phyloP scores from a whole-genome alignment of 64 coral and sea anemone genomes.

The Actinia equina region DNA sequence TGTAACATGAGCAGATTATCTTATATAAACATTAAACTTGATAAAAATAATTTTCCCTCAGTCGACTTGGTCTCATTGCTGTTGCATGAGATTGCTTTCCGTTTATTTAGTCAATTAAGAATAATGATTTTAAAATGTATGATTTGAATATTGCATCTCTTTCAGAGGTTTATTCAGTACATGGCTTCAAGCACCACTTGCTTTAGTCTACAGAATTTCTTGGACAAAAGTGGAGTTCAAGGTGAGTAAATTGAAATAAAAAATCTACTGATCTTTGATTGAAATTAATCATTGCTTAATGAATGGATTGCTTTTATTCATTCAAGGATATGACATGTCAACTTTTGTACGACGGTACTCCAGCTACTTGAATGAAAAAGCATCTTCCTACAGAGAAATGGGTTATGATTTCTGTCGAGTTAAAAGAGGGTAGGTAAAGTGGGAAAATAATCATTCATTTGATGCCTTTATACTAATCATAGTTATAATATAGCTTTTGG shows the following conservation, averaged over 20 bases:
- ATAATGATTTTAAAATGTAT: background rate
- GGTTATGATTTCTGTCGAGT: slow-evolving; percentile 95
- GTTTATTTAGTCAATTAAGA: background rate
- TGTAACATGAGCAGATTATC: too few species aligned
- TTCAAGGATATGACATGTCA: slow-evolving; percentile 96
- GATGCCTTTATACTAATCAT: too few species aligned
- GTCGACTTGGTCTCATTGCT: too few species aligned
- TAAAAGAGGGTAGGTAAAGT: slow-evolving; percentile 64
- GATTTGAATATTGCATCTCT: background rate
- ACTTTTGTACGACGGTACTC: slow-evolving; percentile 91
- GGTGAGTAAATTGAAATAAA: slow-evolving; percentile 27
- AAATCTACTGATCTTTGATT: background rate
- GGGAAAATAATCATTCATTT: too few species aligned
- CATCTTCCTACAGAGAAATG: slow-evolving; percentile 78
- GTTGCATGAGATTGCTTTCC: too few species aligned
- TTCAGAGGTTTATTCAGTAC: slow-evolving; percentile 67
- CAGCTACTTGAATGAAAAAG: slow-evolving; percentile 87
- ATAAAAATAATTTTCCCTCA: too few species aligned
- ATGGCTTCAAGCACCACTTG: slow-evolving; percentile 69
- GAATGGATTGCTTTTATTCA: background rate
- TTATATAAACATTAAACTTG: too few species aligned
- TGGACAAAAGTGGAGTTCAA: slow-evolving; percentile 70
- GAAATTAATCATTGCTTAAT: background rate
- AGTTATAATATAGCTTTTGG: too few species aligned
- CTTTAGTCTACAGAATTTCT: slow-evolving; percentile 50